Conservation (phyloP, 1,140 invertebrate species). For the Habropoda laboriosa region DNA sequence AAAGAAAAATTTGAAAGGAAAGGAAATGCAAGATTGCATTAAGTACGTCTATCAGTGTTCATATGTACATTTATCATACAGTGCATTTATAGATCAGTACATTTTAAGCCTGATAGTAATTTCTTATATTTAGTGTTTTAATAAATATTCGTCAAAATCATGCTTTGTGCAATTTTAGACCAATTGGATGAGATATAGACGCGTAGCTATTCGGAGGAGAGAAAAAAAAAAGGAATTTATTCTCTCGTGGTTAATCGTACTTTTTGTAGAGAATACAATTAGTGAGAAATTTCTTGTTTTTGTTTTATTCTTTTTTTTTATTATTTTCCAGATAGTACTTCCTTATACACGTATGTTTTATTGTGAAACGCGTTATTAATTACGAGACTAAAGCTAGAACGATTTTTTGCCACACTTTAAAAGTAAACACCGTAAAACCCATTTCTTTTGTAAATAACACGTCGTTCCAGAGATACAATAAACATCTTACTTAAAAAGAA, state of each 20-base stretch:
- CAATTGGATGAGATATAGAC: not conserved
- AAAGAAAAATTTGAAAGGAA: not conserved
- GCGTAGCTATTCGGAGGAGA: not conserved
- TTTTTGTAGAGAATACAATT: slow-evolving; percentile 30
- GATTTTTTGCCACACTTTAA: slow-evolving; percentile 49
- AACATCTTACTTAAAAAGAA: slow-evolving; percentile 55
- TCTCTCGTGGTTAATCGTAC: not conserved
- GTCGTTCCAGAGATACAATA: slow-evolving; percentile 58
- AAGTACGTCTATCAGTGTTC: slow-evolving; percentile 54
- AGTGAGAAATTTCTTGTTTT: slow-evolving; percentile 9
- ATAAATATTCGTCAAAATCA: slow-evolving; percentile 40
- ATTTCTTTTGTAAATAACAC: slow-evolving; percentile 65
- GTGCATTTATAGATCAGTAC: slow-evolving; percentile 61
- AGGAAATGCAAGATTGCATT: slow-evolving; percentile 30
- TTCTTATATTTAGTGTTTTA: slow-evolving; percentile 53
- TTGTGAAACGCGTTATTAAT: slow-evolving; percentile 54
- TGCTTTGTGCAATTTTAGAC: slow-evolving; percentile 30
- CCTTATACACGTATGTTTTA: slow-evolving; percentile 55
- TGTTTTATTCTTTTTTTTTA: slow-evolving; percentile 31
- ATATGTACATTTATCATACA: slow-evolving; percentile 66
- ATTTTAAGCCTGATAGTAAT: slow-evolving; percentile 51
- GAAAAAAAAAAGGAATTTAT: not conserved
- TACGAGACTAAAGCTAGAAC: slow-evolving; percentile 30
- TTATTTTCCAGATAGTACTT: slow-evolving; percentile 38
- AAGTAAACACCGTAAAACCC: slow-evolving; percentile 40